Evolutionary conservation across 2,888 invertebrate species (phyloP), one percentile per base, ranked within the genome.

Genomic region (Ommatoiulus sabulosus): DNA sequence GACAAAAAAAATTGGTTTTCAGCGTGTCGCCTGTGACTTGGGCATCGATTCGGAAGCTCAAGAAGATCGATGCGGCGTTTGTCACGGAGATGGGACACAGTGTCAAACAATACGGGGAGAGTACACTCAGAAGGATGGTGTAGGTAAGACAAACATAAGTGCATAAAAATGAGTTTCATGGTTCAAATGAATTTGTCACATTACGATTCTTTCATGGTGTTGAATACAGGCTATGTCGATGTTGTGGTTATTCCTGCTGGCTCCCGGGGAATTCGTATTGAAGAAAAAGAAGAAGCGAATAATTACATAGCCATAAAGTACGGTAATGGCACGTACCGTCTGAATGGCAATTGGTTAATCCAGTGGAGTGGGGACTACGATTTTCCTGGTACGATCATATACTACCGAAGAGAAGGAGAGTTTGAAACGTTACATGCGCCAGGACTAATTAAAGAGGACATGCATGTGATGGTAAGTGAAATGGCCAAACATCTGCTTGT

Each of bases 21-120:
- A 97, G 95, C 95, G 95, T 93, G 96, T 97, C 88, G 97, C 97
- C n/a, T 97, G 97, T 93, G 97, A 97, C 93, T 97, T 97, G 97
- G 93, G 95, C 88, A 95, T 97, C 87, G 96, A 96, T 91, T 97
- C 97, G 0, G 94, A 94, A 88, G 94, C 95, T 48, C 94, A 95
- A 91, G 97, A 97, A 91, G 97, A 97, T 93, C 94, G 95, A 86
- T 97, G 97, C 92, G 97, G 97, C 7, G 94, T 97, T 87, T 97
- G 97, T 92, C 96, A 96, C 91, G 97, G 97, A 6, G 95, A 96
- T 92, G 97, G 97, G 12, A 95, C 95, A 20, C 95, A 95, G 89
- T 97, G 97, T 92, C 95, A 95, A 91, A 96, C 95, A 46, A 95
- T 95, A 89, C 94, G 94, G 90, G 95, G 94, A 17, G 92, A 93